Base-by-base conservation (phyloP, 2,888 invertebrate species). In the Volucella inflata region DNA sequence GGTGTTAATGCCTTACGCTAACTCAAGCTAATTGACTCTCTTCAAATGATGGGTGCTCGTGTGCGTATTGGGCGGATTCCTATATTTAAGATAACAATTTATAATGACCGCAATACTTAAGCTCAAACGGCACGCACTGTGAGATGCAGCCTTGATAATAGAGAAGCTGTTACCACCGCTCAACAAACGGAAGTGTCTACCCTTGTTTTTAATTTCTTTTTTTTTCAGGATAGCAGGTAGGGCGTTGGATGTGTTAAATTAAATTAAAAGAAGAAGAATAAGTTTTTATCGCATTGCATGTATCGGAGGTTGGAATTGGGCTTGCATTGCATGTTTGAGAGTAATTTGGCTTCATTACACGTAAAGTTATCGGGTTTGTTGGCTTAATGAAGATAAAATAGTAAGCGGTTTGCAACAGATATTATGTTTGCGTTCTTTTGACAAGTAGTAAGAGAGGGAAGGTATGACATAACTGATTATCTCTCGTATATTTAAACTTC, bases 1-100 rank as follows among this genome's bases (percentile, higher is more conserved):
- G 81, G 84, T 60, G 75, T 84, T 64, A 62, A 71, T 65, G 72
- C 67, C 78, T 42, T 57, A 30, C 16, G 17, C 40, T 51, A 65
- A n/a, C 30, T 3, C 10, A 38, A 36, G 59, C 79, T 79, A 79
- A 79, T 79, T 79, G 84, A 80, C 70, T 80, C 6, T 59, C 48
- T 51, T 57, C n/a, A 36, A 46, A n/a, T 8, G 6, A 38, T n/a
- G 10, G 10, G 62, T 16, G 11, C 48, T 36, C 12, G n/a, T 57
- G n/a, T 42, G 16, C 12, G n/a, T 64, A 68, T 64, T 70, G 57
- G 76, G n/a, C 30, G 42, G 14, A 9, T 17, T 38, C 48, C 38
- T 14, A 14, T 50, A 48, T 57, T 8, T 42, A 16, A 51, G 21
- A 78, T 57, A 71, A 12, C 30, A 44, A 60, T 51, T 42, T 30